Evolutionary conservation across 2,797 vertebrate genomes (phyloP).

Genomic region (Cirrhinus mrigala): DNA sequence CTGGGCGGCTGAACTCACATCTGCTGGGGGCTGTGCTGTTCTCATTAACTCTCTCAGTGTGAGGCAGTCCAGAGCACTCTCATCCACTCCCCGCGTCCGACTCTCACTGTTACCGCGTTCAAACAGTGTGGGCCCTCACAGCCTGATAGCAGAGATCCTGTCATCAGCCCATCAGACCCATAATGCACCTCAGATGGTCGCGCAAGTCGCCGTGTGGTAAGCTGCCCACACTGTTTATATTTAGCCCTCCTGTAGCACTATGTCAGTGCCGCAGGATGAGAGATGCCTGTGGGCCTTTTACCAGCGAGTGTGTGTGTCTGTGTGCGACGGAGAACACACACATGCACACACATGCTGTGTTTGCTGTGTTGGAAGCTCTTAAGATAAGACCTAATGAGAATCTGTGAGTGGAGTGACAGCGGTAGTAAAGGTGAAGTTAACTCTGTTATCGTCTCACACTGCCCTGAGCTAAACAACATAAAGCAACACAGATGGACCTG

Average conservation of each 20-base stretch:
- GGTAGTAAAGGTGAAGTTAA: slow-evolving; percentile 45
- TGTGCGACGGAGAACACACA: neutral
- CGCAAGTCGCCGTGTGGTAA: slow-evolving; percentile 27
- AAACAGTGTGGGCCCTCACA: slow-evolving; percentile 38
- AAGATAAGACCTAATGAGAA: slow-evolving; percentile 52
- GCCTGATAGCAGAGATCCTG: slow-evolving; percentile 45
- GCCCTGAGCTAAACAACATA: slow-evolving; percentile 45
- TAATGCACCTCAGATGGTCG: slow-evolving; percentile 45
- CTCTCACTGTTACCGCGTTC: slow-evolving; percentile 22
- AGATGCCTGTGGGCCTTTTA: slow-evolving; percentile 44
- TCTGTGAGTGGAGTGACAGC: slow-evolving; percentile 36
- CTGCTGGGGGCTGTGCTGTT: slow-evolving; percentile 36
- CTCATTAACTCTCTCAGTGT: slow-evolving; percentile 46
- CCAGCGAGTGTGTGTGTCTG: slow-evolving; percentile 2
- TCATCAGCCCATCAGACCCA: slow-evolving; percentile 39
- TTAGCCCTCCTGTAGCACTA: slow-evolving; percentile 36
- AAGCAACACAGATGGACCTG: slow-evolving; percentile 35
- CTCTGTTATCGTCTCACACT: slow-evolving; percentile 34
- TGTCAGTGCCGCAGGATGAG: slow-evolving; percentile 38
- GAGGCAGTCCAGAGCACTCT: slow-evolving; percentile 29
- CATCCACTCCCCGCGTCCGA: slow-evolving; percentile 15
- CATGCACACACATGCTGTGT: slow-evolving; percentile 11
- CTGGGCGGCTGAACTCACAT: slow-evolving; percentile 31
- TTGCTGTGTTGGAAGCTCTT: slow-evolving; percentile 37
- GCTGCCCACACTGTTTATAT: slow-evolving; percentile 53